Evolutionary conservation across 2,888 invertebrate genomes (phyloP), one percentile per base, ranked within the genome.

Genomic region (Polymixis flavicincta): DNA sequence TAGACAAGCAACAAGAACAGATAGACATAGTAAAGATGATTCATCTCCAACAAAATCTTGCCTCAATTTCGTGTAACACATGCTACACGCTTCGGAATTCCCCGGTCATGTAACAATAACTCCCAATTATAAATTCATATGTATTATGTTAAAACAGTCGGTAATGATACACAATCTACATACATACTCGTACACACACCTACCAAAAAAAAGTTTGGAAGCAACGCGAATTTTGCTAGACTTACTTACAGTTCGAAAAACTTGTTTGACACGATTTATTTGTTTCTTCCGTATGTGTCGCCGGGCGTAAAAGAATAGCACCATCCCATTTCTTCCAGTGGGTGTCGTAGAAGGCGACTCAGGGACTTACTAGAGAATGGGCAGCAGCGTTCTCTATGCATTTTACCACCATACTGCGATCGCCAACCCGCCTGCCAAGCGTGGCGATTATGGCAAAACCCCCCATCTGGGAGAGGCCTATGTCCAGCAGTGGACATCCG

Each of bases 41-140:
- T 60, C 59, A 71, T 45, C 50, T 19, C 4, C 13, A 74, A 74
- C 45, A 54, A 67, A 48, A 55, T 67, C 68, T 52, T 76, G 70
- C 13, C 11, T 67, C 67, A 11, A n/a, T 82, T 32, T 55, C 37
- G 50, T 17, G 8, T 65, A 74, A 77, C n/a, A 3, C 71, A 0
- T 48, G 25, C 57, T 48, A n/a, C 59, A 64, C 79, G 72, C 19
- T 65, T 42, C 73, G 90, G 90, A 86, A 89, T 90, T 88, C 85
- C 90, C 91, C 89, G 77, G 89, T 90, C 88, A 87, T 89, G 90
- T 89, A 85, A 91, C 91, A 90, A 80, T 91, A 86, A 86, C 86
- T 87, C 81, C 72, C 45, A 85, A 84, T 83, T 86, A 84, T 78
- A 80, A 77, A 80, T 85, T 82, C 82, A 73, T 76, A 71, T 59